Percentiles rank a stretch among this genome's conserved stretches.
phyloP scores from a whole-genome alignment of 2,113 vertebrate genomes.

The Ammodytes dubius region DNA sequence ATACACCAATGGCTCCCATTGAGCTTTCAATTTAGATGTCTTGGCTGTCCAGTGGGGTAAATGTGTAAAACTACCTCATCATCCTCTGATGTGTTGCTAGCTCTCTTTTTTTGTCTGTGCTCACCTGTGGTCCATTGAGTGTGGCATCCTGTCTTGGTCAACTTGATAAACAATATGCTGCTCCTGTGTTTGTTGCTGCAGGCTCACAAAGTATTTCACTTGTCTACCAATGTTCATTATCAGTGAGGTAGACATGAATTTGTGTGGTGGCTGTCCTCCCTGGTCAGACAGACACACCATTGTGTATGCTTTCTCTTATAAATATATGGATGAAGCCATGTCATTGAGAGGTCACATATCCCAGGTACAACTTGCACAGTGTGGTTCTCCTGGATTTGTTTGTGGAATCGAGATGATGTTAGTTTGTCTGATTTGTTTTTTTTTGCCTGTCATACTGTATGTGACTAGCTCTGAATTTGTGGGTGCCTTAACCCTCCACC shows the following conservation, averaged over 20 bases:
- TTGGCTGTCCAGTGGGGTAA: slow-evolving; percentile 25
- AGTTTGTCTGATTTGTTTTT: slow-evolving; percentile 21
- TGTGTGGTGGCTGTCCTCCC: not conserved
- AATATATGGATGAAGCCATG: slow-evolving; percentile 29
- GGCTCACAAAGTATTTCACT: slow-evolving; percentile 15
- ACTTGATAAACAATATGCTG: slow-evolving; percentile 18
- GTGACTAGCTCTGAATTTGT: slow-evolving; percentile 26
- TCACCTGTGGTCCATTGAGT: slow-evolving; percentile 13
- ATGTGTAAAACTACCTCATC: slow-evolving; percentile 31
- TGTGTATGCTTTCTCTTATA: slow-evolving; percentile 9
- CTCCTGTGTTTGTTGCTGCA: not conserved
- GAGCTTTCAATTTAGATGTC: slow-evolving; percentile 41
- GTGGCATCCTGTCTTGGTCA: slow-evolving; percentile 17
- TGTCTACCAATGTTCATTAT: slow-evolving; percentile 9
- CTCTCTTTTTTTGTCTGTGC: slow-evolving; percentile 26
- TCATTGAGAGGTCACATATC: not conserved
- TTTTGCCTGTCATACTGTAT: slow-evolving; percentile 14
- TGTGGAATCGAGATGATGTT: not conserved
- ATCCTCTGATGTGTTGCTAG: slow-evolving; percentile 28
- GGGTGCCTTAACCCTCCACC: slow-evolving; percentile 16
- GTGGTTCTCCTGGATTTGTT: not conserved
- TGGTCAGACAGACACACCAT: not conserved
- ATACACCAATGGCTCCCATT: slow-evolving; percentile 17
- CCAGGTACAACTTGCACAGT: not conserved
- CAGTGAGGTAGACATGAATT: slow-evolving; percentile 31